phyloP scores from a whole-genome alignment of 2,888 invertebrate genomes.

The Ophion ventricosus region DNA sequence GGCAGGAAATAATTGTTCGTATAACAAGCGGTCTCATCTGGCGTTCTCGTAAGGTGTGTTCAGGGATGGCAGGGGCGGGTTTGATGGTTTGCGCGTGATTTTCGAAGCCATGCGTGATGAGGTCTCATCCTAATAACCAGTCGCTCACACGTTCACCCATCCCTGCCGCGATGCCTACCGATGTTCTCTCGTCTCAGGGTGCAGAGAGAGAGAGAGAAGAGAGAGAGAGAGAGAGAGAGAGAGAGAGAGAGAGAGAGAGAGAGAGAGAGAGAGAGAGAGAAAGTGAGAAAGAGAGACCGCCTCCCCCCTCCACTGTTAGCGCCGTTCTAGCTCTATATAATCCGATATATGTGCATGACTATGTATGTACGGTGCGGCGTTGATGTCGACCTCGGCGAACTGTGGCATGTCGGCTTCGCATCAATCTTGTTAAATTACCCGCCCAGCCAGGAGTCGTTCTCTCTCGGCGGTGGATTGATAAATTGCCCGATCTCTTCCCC shows the following conservation, averaged over 20 bases:
- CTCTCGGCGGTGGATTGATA: conserved; percentile 79
- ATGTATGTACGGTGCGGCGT: conserved; percentile 66
- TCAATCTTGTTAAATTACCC: conserved; percentile 83
- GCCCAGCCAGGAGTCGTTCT: conserved; percentile 79
- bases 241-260: no score
- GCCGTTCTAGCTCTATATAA: conserved; percentile 57
- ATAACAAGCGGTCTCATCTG: conserved; percentile 37
- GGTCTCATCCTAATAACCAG: conserved; percentile 79
- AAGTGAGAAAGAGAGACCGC: conserved; percentile 14
- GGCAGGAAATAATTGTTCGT: conserved; percentile 9
- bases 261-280: no score
- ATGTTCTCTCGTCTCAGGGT: conserved; percentile 42
- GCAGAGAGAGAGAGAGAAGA: conserved; percentile 34
- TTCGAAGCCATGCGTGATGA: conserved; percentile 77
- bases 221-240: no score
- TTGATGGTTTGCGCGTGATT: conserved; percentile 75
- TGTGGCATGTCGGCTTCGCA: conserved; percentile 82
- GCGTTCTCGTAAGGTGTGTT: neutral
- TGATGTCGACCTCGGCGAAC: conserved; percentile 72
- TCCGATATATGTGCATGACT: conserved; percentile 13
- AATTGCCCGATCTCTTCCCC: conserved; percentile 78
- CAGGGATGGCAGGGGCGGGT: conserved; percentile 43
- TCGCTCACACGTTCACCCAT: conserved; percentile 76
- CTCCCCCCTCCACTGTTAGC: conserved; percentile 48
- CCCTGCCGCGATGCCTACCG: conserved; percentile 64